Evolutionary conservation across 2,888 invertebrate species (phyloP).

Genomic region (Pollenia griseotomentosa): DNA sequence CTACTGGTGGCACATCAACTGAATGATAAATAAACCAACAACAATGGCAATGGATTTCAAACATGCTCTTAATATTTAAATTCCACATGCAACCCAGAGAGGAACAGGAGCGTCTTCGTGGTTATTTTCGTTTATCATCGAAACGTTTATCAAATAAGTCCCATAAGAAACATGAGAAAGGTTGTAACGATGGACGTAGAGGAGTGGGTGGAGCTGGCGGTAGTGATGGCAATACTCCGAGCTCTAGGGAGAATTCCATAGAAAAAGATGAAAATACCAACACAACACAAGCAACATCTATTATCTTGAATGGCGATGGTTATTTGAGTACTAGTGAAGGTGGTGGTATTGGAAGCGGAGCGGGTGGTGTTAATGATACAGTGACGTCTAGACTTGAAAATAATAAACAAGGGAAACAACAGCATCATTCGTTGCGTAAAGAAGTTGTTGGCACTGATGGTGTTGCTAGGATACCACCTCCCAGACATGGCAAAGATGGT

Average conservation of each 20-base stretch:
- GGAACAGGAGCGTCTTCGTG: conserved; percentile 86
- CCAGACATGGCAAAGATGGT: conserved; percentile 48
- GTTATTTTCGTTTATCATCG: conserved; percentile 86
- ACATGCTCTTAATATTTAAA: neutral
- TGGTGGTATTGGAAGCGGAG: neutral
- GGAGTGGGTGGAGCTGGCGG: conserved; percentile 26
- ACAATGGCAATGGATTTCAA: conserved; percentile 1
- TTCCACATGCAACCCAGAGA: conserved; percentile 82
- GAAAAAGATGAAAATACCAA: conserved; percentile 82
- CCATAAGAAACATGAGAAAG: conserved; percentile 44
- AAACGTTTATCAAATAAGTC: conserved; percentile 83
- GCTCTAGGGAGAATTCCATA: conserved; percentile 82
- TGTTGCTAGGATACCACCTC: conserved; percentile 47
- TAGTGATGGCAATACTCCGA: conserved; percentile 74
- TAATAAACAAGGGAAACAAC: conserved; percentile 65
- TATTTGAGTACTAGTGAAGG: conserved; percentile 38
- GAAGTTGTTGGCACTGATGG: neutral
- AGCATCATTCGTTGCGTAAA: conserved; percentile 57
- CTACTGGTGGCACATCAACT: conserved; percentile 14
- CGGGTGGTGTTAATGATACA: conserved; percentile 38
- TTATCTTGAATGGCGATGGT: conserved; percentile 75
- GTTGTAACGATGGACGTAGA: conserved; percentile 73
- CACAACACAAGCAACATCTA: conserved; percentile 80
- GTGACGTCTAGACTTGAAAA: conserved; percentile 52
- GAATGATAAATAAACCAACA: conserved; percentile 10